Percentiles rank a stretch among this genome's conserved stretches.
Conservation (phyloP, 64 coral and sea anemone species). For the Pocillopora damicornis region DNA sequence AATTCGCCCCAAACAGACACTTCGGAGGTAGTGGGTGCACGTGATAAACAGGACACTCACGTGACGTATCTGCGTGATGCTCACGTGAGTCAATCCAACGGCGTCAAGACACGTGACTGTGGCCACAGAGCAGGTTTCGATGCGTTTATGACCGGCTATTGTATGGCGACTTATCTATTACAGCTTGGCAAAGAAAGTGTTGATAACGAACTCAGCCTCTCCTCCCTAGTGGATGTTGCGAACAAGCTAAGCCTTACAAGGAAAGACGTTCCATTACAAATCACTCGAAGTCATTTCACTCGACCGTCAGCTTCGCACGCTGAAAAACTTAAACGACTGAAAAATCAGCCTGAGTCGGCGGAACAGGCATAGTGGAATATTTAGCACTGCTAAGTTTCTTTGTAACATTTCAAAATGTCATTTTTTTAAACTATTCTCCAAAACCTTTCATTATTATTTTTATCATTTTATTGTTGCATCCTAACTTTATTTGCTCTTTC, state of each 20-base stretch:
- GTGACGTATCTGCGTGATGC: background rate
- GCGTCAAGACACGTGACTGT: slow-evolving; percentile 32
- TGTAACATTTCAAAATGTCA: too few relatives aligned
- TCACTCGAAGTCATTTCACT: slow-evolving; percentile 74
- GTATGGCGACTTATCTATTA: slow-evolving; percentile 63
- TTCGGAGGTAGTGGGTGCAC: background rate
- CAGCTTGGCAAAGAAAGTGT: slow-evolving; percentile 44
- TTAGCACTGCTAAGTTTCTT: too few relatives aligned
- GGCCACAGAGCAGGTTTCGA: slow-evolving; percentile 91
- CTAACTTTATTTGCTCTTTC: too few relatives aligned
- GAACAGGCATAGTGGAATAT: too few relatives aligned
- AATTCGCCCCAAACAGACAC: background rate
- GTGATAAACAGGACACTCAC: background rate
- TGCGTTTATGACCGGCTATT: slow-evolving; percentile 96
- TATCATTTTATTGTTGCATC: too few relatives aligned
- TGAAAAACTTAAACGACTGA: slow-evolving; percentile 64
- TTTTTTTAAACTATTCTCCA: too few relatives aligned
- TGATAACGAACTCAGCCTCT: slow-evolving; percentile 5
- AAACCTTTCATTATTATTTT: too few relatives aligned
- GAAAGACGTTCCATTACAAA: slow-evolving; percentile 78
- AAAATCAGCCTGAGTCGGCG: background rate
- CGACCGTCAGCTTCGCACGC: slow-evolving; percentile 58
- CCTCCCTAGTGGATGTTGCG: slow-evolving; percentile 37
- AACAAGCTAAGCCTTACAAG: slow-evolving; percentile 77
- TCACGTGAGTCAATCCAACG: background rate